These are phyloP conservation scores for Ophion obscuratus DNA, from an alignment of 2,888 invertebrate species.

Conservation along the genomic window DNA sequence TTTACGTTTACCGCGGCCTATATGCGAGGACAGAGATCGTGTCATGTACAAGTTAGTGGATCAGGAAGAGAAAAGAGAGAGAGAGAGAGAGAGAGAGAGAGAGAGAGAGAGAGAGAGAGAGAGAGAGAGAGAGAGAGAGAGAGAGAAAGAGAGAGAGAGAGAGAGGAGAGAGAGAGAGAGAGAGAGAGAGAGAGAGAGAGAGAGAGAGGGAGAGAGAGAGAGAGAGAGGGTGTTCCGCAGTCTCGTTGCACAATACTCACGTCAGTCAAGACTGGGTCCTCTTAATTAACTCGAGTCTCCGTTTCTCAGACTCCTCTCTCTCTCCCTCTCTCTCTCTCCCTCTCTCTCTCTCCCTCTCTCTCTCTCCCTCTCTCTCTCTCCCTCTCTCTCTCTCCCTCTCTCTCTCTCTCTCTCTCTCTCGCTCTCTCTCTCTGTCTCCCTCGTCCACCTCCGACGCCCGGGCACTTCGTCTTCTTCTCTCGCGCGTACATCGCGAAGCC, in stretches of 20 bases:
- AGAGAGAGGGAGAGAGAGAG: too few relatives aligned
- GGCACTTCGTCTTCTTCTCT: conserved; percentile 69
- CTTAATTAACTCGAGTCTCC: conserved; percentile 80
- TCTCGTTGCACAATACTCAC: conserved; percentile 77
- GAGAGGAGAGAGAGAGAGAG: too few relatives aligned
- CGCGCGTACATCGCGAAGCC: conserved; percentile 23
- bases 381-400: too few relatives aligned
- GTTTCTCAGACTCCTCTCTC: conserved; percentile 58
- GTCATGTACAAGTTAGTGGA: conserved; percentile 15
- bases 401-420: conserved; percentile 21
- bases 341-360: too few relatives aligned
- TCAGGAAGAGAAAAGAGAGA: conserved; percentile 18
- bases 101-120: too few relatives aligned
- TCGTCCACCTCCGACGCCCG: conserved; percentile 47
- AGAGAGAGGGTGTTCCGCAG: conserved; percentile 61
- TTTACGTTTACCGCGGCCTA: too few relatives aligned
- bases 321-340: too few relatives aligned
- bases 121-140: too few relatives aligned
- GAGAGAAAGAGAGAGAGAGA: too few relatives aligned
- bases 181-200: too few relatives aligned
- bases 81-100: conserved; percentile 32
- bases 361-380: too few relatives aligned
- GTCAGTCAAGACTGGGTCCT: conserved; percentile 80
- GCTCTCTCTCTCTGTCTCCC: background rate
- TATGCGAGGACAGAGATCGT: too few relatives aligned